Evolutionary conservation across 2,113 vertebrate genomes (phyloP).

Genomic region (Hoplias malabaricus): DNA sequence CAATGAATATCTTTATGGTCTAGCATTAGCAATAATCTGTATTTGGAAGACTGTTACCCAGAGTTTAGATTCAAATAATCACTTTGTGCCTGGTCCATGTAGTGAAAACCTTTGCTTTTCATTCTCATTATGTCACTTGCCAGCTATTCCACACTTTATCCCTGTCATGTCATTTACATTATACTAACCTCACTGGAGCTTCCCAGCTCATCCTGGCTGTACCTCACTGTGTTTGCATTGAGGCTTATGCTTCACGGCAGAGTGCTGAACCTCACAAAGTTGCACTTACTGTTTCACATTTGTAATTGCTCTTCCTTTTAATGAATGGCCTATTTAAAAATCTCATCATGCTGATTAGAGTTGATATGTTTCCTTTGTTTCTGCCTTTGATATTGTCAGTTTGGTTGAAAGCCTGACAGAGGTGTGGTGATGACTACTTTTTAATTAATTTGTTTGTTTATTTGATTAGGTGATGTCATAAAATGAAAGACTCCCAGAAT

Average conservation of each 20-base stretch:
- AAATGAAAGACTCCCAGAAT: not conserved
- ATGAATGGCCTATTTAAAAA: not conserved
- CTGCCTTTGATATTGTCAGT: not conserved
- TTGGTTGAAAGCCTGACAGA: not conserved
- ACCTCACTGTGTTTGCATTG: not conserved
- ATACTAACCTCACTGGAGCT: constrained; percentile 11
- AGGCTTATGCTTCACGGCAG: not conserved
- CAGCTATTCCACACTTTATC: not conserved
- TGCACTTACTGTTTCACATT: not conserved
- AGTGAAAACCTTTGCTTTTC: not conserved
- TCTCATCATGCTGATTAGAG: not conserved
- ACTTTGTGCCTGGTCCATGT: not conserved
- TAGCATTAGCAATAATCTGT: too few relatives aligned
- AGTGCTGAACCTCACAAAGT: not conserved
- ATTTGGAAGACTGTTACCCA: too few relatives aligned
- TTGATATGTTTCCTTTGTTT: not conserved
- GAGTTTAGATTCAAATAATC: too few relatives aligned
- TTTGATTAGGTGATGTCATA: not conserved
- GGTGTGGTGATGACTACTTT: too few relatives aligned
- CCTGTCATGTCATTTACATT: not conserved
- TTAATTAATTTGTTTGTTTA: too few relatives aligned
- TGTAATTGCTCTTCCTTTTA: not conserved
- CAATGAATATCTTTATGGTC: too few relatives aligned
- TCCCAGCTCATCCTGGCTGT: not conserved
- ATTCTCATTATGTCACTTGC: not conserved